Evolutionary conservation across 1,140 invertebrate genomes (phyloP).

Genomic region (Macrobrachium rosenbergii): DNA sequence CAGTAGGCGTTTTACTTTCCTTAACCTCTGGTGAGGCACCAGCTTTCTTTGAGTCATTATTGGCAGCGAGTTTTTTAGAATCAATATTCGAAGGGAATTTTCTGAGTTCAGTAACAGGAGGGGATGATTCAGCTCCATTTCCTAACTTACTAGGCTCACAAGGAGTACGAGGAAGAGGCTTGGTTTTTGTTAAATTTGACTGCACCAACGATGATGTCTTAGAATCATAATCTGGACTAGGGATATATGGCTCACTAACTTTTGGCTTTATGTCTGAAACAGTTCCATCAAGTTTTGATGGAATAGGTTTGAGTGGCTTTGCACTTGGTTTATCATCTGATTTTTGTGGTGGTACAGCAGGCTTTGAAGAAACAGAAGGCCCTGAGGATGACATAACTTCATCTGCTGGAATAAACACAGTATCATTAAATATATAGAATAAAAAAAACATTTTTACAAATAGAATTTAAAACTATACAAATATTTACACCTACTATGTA

Average conservation of each 20-base stretch:
- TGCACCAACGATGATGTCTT: conserved; percentile 20
- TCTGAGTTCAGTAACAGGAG: neutral
- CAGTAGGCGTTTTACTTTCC: neutral
- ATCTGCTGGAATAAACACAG: conserved; percentile 15
- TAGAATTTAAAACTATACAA: neutral
- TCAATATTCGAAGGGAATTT: neutral
- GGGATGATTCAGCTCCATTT: too few relatives aligned
- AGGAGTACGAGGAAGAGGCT: conserved; percentile 35
- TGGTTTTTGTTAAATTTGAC: conserved; percentile 26
- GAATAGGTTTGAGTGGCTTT: conserved; percentile 18
- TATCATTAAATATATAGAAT: neutral
- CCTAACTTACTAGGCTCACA: neutral
- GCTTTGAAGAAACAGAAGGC: conserved; percentile 45
- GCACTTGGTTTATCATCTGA: conserved; percentile 29
- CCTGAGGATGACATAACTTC: conserved; percentile 25
- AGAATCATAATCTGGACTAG: conserved; percentile 48
- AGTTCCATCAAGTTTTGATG: neutral
- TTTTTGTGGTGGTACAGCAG: conserved; percentile 7
- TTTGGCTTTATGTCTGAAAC: neutral
- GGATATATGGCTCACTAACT: conserved; percentile 26
- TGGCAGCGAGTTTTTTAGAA: neutral
- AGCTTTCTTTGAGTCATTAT: conserved; percentile 1
- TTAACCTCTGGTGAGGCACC: conserved; percentile 4
- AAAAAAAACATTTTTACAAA: neutral
- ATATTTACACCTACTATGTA: too few relatives aligned